Evolutionary conservation across 53 echinoderm and acorn worm genomes (phyloP), one percentile per base, ranked within the genome.

Genomic region (Echinometra lucunter): DNA sequence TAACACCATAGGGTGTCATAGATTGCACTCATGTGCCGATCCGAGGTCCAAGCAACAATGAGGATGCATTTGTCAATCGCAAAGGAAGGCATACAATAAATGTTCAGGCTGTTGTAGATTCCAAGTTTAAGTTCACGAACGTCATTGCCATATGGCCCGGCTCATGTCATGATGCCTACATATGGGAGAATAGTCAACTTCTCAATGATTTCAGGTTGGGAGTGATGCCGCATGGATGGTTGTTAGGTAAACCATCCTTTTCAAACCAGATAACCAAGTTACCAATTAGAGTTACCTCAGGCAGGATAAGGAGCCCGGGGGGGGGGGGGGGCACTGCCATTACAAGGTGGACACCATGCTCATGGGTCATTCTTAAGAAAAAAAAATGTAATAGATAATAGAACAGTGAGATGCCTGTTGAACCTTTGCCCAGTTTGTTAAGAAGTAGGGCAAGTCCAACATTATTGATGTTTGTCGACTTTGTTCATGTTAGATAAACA

Each of bases 1-100:
- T 18, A 81, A 81, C 82, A 81, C 82, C 12, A 15, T 81, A 13
- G 82, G 82, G 16, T 81, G 82, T 35, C n/a, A 81, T 81, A 35
- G 82, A 81, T 35, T 81, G 82, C 82, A 81, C 82, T 4, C 82
- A 81, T 37, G 27, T 81, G 4, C 21, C 40, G 18, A 81, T 81
- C 13, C 82, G 82, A 35, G 38, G 21, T 8, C 82, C 82, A 8
- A 81, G 17, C 8, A 19, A 66, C n/a, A n/a, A n/a, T n/a, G n/a
- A n/a, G n/a, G n/a, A n/a, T n/a, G n/a, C n/a, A n/a, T n/a, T n/a
- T 69, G 69, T 69, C 9, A 69, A 69, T 69, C 69, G 69, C 25
- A 69, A 69, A 19, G 25, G 25, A 15, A 10, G 69, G 5, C 69
- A 69, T 69, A 69, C 69, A 21, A 69, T 69, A 8, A 69, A 69